Conservation (phyloP, 2,113 vertebrate species). For the Ovibos moschatus region DNA sequence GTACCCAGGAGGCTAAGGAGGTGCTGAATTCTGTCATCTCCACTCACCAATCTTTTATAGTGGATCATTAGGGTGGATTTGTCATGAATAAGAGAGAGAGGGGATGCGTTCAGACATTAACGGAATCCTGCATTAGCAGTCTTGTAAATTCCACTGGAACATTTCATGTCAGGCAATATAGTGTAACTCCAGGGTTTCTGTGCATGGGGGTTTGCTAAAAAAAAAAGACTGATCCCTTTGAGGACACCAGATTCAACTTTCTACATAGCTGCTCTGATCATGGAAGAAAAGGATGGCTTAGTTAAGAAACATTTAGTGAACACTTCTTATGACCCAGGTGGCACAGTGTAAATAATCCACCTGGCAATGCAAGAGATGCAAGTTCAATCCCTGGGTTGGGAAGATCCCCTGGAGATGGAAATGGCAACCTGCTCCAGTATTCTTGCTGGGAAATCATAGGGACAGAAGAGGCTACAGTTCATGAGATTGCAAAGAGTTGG, state of each 20-base stretch:
- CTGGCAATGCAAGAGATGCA: background rate
- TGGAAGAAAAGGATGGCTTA: background rate
- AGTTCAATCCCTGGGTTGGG: background rate
- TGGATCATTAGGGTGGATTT: slow-evolving; percentile 66
- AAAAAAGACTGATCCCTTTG: background rate
- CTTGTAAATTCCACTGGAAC: background rate
- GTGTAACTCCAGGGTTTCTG: background rate
- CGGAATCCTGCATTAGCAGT: background rate
- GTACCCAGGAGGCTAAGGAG: background rate
- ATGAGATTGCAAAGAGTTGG: background rate
- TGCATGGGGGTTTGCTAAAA: background rate
- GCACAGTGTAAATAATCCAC: background rate
- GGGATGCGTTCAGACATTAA: background rate
- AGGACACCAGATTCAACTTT: background rate
- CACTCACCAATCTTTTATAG: slow-evolving; percentile 37
- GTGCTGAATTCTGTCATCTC: slow-evolving; percentile 68
- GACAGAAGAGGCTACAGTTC: background rate
- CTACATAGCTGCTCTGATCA: background rate
- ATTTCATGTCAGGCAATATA: background rate
- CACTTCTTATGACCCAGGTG: background rate
- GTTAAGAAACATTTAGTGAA: background rate
- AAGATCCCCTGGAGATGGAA: background rate
- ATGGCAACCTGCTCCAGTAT: background rate
- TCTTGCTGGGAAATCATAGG: background rate
- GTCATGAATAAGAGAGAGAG: slow-evolving; percentile 50